Conservation (phyloP, 1,140 invertebrate species). For the Meloidogyne exigua region DNA sequence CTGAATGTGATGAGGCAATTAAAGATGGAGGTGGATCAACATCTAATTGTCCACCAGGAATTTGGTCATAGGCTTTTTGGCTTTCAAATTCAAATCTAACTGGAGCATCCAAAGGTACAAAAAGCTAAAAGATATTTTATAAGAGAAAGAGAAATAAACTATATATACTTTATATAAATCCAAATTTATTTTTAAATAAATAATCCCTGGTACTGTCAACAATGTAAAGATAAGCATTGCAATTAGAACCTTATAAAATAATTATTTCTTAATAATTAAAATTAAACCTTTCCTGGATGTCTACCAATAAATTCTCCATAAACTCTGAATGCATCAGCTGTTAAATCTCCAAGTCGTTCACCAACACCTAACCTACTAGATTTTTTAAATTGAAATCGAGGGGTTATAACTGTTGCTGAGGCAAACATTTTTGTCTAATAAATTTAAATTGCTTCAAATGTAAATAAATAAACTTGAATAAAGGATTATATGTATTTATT, state of each 20-base stretch:
- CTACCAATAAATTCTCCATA: slow-evolving; percentile 50
- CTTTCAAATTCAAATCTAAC: slow-evolving; percentile 54
- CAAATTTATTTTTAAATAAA: slow-evolving; percentile 54
- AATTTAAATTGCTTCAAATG: too few relatives aligned
- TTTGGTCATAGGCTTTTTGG: slow-evolving; percentile 38
- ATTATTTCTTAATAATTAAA: not conserved
- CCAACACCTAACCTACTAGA: slow-evolving; percentile 25
- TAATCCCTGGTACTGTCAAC: slow-evolving; percentile 50
- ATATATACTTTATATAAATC: slow-evolving; percentile 55
- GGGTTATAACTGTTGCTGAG: not conserved
- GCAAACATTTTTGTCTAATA: not conserved
- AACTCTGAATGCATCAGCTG: slow-evolving; percentile 37
- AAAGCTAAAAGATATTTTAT: slow-evolving; percentile 34
- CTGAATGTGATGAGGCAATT: slow-evolving; percentile 20
- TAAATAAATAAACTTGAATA: too few relatives aligned
- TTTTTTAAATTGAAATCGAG: slow-evolving; percentile 10
- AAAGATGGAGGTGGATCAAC: slow-evolving; percentile 25
- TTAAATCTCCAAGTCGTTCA: slow-evolving; percentile 38
- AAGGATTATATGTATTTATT: too few relatives aligned
- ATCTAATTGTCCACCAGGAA: slow-evolving; percentile 46
- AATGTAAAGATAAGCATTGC: slow-evolving; percentile 49
- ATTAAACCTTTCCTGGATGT: slow-evolving; percentile 44
- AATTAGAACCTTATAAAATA: slow-evolving; percentile 18
- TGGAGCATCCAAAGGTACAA: slow-evolving; percentile 62
- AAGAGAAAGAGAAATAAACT: not conserved